phyloP scores from a whole-genome alignment of 2,113 vertebrate genomes.

The Catharus fuscescens region DNA sequence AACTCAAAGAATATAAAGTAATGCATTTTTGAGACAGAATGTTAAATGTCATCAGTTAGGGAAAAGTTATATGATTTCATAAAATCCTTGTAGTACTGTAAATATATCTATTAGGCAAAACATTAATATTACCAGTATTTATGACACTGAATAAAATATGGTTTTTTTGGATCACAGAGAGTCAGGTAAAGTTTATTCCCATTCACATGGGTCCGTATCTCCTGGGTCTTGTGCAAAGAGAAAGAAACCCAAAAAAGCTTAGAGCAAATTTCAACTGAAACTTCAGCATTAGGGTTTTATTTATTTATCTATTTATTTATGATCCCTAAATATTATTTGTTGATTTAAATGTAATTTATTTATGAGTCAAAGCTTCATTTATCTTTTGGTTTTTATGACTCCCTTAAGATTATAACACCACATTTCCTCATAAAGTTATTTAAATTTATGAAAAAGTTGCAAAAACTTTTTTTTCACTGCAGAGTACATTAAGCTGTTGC shows the following conservation, averaged over 20 bases:
- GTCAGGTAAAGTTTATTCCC: slow-evolving; percentile 23
- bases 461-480: not conserved
- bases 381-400: not conserved
- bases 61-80: slow-evolving; percentile 6
- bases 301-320: slow-evolving; percentile 31
- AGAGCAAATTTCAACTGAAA: slow-evolving; percentile 6
- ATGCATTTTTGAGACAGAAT: not conserved
- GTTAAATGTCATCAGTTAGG: not conserved
- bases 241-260: not conserved
- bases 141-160: slow-evolving; percentile 37
- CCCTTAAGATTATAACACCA: not conserved
- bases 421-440: slow-evolving; percentile 14
- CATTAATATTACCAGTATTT: slow-evolving; percentile 34
- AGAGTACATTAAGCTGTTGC: not conserved
- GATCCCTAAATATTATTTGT: not conserved
- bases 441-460: not conserved
- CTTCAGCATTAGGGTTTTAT: not conserved
- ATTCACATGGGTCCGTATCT: not conserved
- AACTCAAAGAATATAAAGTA: not conserved
- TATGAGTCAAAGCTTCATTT: not conserved
- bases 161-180: not conserved
- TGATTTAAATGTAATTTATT: slow-evolving; percentile 37
- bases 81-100: slow-evolving; percentile 24
- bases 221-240: not conserved
- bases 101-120: slow-evolving; percentile 4